Percentiles rank a stretch among this genome's conserved stretches.
These are phyloP conservation scores for Leucoma salicis DNA, from an alignment of 2,888 invertebrate species.

Conservation along the genomic window DNA sequence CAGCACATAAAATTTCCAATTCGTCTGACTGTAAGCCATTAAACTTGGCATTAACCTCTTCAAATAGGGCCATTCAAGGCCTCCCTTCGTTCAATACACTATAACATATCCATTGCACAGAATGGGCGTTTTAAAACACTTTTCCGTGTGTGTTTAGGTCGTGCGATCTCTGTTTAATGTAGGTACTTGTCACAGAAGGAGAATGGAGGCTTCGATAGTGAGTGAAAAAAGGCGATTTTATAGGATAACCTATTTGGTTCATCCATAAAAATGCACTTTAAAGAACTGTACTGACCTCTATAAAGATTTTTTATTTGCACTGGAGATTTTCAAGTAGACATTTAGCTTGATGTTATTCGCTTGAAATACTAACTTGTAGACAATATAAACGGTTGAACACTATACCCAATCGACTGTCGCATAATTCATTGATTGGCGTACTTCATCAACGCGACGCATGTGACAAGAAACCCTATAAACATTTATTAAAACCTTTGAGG, in stretches of 20 bases:
- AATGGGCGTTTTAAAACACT: conserved; percentile 63
- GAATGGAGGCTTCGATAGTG: conserved; percentile 16
- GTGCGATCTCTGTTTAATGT: conserved; percentile 38
- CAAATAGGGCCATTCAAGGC: conserved; percentile 36
- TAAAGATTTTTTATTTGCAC: too few species aligned
- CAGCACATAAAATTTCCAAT: conserved; percentile 28
- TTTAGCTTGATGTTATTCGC: too few species aligned
- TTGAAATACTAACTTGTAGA: background rate
- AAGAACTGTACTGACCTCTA: too few species aligned
- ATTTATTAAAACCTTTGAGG: conserved; percentile 43
- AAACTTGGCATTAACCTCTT: conserved; percentile 40
- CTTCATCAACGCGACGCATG: conserved; percentile 36
- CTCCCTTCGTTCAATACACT: conserved; percentile 40
- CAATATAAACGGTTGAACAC: background rate
- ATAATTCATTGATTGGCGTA: conserved; percentile 22
- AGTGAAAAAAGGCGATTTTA: conserved; percentile 6
- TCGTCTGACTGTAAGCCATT: conserved; percentile 27
- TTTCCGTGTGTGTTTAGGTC: conserved; percentile 63
- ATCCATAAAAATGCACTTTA: too few species aligned
- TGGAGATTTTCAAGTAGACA: too few species aligned
- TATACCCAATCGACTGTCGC: conserved; percentile 14
- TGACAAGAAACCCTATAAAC: conserved; percentile 43
- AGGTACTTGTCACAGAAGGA: conserved; percentile 24
- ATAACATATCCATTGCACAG: conserved; percentile 48
- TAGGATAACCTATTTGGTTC: too few species aligned